A percentile compares a stretch with the other conserved stretches of the same genome.
These are phyloP conservation scores for Intellagama lesueurii DNA, from an alignment of 2,797 vertebrate species.

Conservation along the genomic window DNA sequence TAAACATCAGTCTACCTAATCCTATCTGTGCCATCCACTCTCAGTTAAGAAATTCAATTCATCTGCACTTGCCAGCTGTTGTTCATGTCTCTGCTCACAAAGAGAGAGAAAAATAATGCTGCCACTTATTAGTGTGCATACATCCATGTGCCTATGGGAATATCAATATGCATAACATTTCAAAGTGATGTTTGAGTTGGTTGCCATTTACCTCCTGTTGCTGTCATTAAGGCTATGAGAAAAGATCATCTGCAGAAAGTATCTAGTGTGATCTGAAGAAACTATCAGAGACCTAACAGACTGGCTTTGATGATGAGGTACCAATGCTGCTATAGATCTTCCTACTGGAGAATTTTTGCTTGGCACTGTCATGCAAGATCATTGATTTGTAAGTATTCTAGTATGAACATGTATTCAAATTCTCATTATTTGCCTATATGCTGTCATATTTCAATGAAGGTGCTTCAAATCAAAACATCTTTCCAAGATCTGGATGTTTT, in stretches of 20 bases:
- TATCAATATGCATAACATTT: conserved; percentile 38
- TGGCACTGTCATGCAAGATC: conserved; percentile 58
- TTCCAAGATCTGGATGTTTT: neutral
- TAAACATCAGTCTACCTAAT: neutral
- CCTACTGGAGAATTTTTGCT: conserved; percentile 43
- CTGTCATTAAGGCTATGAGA: conserved; percentile 23
- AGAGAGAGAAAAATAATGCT: conserved; percentile 1
- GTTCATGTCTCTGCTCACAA: conserved; percentile 2
- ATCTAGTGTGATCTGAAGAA: conserved; percentile 10
- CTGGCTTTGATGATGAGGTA: conserved; percentile 40
- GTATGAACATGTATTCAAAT: conserved; percentile 23
- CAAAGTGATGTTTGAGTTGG: conserved; percentile 44
- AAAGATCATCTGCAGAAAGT: conserved; percentile 42
- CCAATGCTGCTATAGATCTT: conserved; percentile 38
- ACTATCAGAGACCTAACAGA: conserved; percentile 43
- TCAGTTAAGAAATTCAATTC: neutral
- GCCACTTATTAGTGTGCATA: conserved; percentile 25
- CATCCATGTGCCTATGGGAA: conserved; percentile 14
- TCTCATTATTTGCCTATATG: neutral
- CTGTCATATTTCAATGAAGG: neutral
- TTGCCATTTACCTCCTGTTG: conserved; percentile 37
- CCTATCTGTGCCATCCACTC: neutral
- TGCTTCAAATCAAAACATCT: conserved; percentile 1
- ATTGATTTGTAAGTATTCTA: conserved; percentile 45
- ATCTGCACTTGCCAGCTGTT: neutral